Evolutionary conservation across 2,113 vertebrate species (phyloP), one percentile per base, ranked within the genome.

Genomic region (Tretioscincus oriximinensis): DNA sequence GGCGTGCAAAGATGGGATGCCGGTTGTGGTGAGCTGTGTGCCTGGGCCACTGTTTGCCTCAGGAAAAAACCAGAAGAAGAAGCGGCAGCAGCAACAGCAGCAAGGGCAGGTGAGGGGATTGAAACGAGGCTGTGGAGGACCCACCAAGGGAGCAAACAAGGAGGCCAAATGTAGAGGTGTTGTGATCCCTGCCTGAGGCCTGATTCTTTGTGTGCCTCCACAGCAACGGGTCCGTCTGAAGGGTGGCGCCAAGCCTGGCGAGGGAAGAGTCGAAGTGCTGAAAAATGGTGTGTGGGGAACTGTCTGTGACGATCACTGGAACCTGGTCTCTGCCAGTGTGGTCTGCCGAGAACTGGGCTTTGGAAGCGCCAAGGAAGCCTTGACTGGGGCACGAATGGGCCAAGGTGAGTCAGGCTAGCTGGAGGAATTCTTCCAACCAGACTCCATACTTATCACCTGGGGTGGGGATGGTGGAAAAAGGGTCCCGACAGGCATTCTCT

Each of bases 281-380:
- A 97, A 85, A 84, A 91, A 90, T 81, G 95, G 83, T n/a, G 95
- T 97, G 64, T 99, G 98, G 98, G 98, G 98, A 58, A 98, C 98
- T 0, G 92, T 99, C 85, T 99, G 98, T 2, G 98, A 99, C 0
- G 96, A 98, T 84, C 97, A 96, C 88, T 99, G 98, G 98, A 96
- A 94, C 92, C 94, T 98, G 84, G 95, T 93, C 86, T 95, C 98
- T 0, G 98, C 98, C 93, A 99, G 97, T 0, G 97, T 99, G 18
- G 96, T 98, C 84, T 99, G 98, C 94, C 97, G 98, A 1, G 97
- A 99, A 91, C 95, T 99, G 84, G 98, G 98, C 86, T 99, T 98
- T 0, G 98, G 98, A 81, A 98, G 95, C 1, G 98, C 98, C 83
- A 97, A 96, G 90, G 97, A 99, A 84, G 97, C 98, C 22, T 94